Base-by-base conservation (phyloP, 2,888 invertebrate species). In the Watsonalla binaria region DNA sequence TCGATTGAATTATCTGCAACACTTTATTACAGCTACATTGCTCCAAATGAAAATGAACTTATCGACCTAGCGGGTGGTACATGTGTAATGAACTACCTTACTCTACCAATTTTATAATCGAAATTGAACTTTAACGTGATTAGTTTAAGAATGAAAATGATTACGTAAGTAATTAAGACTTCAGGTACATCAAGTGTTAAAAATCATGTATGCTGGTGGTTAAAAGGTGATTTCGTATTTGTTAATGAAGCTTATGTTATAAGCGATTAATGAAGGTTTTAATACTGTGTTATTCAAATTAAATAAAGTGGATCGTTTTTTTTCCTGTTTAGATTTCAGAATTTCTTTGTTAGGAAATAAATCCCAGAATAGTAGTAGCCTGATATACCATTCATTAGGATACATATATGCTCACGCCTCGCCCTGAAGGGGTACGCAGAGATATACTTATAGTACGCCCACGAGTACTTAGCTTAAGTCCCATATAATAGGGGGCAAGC, bases 61-160 rank as follows among this genome's bases (percentile, higher is more conserved):
- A 82, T 82, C 72, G 74, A 64, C 85, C 73, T 85, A 75, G 86
- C 87, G 84, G 89, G 89, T 74, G 88, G 88, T 83, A 80, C 77
- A 73, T 72, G 72, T 65, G 76, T 80, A 80, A 80, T 76, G 74
- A 80, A 74, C 61, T 65, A 68, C 69, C 70, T 72, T 71, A 65
- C 67, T 62, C 69, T 63, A 65, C 63, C 61, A 55, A 59, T 37
- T 63, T 70, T 57, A 59, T 46, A 52, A 47, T 39, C 58, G 15
- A 76, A 70, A 66, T 58, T 65, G 51, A 61, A 75, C 78, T 70
- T 73, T 78, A 79, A 52, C 5, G 0, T 56, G 5, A 50, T n/a
- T 56, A 45, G 11, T 24, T 46, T 51, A 51, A 46, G 46, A 42
- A 37, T 49, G 37, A 45, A 46, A 42, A 51, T 46, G 34, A 47